These are phyloP conservation scores for Pungitius pungitius DNA, from an alignment of 2,113 vertebrate species.

Conservation along the genomic window DNA sequence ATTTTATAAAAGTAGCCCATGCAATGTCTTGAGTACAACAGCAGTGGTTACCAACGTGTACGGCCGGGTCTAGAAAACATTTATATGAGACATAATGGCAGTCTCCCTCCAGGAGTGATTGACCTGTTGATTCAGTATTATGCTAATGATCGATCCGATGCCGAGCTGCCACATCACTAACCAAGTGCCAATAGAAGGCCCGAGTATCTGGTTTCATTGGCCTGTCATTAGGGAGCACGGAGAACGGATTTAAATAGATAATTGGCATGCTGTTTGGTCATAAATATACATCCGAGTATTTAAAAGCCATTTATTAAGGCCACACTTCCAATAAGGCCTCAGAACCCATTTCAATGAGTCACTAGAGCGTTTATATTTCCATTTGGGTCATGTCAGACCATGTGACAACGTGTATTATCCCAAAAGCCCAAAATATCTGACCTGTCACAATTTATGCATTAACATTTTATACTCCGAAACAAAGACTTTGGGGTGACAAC, in stretches of 20 bases:
- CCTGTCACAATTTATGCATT: slow-evolving; percentile 35
- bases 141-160: slow-evolving; percentile 12
- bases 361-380: not conserved
- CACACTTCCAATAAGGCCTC: not conserved
- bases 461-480: slow-evolving; percentile 35
- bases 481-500: slow-evolving; percentile 62
- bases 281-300: slow-evolving; percentile 3
- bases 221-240: not conserved
- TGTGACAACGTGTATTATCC: slow-evolving; percentile 1
- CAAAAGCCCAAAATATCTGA: not conserved
- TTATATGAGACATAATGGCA: not conserved
- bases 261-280: not conserved
- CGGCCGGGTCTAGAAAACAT: not conserved
- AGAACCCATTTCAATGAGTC: not conserved
- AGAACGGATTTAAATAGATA: not conserved
- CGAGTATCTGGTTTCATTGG: not conserved
- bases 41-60: slow-evolving; percentile 11
- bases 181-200: not conserved
- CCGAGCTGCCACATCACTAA: slow-evolving; percentile 1
- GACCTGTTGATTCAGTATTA: slow-evolving; percentile 27
- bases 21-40: slow-evolving; percentile 23
- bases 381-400: not conserved
- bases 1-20: slow-evolving; percentile 79
- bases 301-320: not conserved
- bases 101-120: no score